Percentiles rank a stretch among this genome's conserved stretches.
Conservation (phyloP, 2,888 invertebrate genomes). For the Amphiduros pacificus region DNA sequence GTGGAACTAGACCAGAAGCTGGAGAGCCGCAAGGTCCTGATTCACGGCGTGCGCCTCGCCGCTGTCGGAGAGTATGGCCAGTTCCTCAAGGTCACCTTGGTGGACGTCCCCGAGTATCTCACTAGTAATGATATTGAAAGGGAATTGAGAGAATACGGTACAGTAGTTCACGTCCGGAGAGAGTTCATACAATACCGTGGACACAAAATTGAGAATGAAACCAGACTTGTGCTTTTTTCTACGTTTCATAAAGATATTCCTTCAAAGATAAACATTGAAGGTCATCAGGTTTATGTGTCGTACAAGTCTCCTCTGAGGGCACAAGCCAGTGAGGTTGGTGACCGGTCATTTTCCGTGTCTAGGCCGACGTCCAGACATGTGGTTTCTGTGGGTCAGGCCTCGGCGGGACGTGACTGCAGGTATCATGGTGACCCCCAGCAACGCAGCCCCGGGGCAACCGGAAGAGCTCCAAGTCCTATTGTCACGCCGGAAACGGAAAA, state of each 20-base stretch:
- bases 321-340: neutral
- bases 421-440: too few species aligned
- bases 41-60: slow-evolving; percentile 18
- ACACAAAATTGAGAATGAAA: slow-evolving; percentile 18
- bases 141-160: slow-evolving; percentile 13
- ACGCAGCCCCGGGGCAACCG: neutral
- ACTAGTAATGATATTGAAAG: slow-evolving; percentile 16
- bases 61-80: slow-evolving; percentile 16
- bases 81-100: slow-evolving; percentile 11
- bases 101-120: slow-evolving; percentile 22
- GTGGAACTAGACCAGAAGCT: slow-evolving; percentile 14
- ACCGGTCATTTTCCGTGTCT: neutral
- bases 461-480: neutral
- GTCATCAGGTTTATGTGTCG: slow-evolving; percentile 10
- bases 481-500: neutral
- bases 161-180: slow-evolving; percentile 15
- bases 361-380: neutral
- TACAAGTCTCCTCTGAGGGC: neutral
- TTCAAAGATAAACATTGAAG: slow-evolving; percentile 6
- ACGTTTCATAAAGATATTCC: slow-evolving; percentile 13
- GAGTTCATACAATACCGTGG: slow-evolving; percentile 20
- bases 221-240: slow-evolving; percentile 15
- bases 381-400: neutral
- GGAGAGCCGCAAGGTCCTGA: slow-evolving; percentile 8
- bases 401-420: too few species aligned